Base-by-base conservation (phyloP, 2,113 vertebrate genomes). In the Tinamus guttatus region DNA sequence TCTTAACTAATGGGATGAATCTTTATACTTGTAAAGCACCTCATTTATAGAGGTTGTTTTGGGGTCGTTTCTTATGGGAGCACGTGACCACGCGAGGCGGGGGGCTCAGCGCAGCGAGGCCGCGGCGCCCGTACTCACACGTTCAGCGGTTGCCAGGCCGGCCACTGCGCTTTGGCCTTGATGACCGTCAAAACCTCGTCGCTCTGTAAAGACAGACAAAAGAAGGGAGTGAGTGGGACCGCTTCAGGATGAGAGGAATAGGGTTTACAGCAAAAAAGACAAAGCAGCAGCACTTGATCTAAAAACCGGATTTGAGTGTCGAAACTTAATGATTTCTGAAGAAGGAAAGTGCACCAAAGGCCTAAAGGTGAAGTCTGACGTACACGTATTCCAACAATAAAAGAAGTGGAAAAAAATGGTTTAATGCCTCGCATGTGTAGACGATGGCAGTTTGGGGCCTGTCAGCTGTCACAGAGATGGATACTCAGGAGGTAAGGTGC, bases 101-200 rank as follows among this genome's bases (percentile, higher is more conserved):
- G 52, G 79, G 45, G 43, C 77, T 89, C 43, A 70, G 28, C 85
- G 86, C 1, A 5, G 32, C 28, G 71, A 62, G 59, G 62, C 34
- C 82, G 21, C 11, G 11, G 45, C 56, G 77, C 88, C 89, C 87
- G 90, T 97, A 99, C 99, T 99, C 98, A 99, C 99, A 99, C 98
- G 36, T 99, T 99, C 56, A 99, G 97, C 14, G 99, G 99, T 91
- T 99, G 99, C 99, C 99, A 99, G 89, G 99, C 99, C 2, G 99
- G 99, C 99, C 99, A 99, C 96, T 99, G 99, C 4, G 99, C 99
- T 98, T 99, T 99, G 97, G 99, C 99, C 98, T 99, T 99, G 98
- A 99, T 99, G 97, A 99, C 99, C 5, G 99, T 99, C 94, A 99
- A 97, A 92, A 99, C 99, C 2, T 99, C 99, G 93, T 99, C 99